Evolutionary conservation across 1,140 invertebrate genomes (phyloP).

Genomic region (Amyelois transitella): DNA sequence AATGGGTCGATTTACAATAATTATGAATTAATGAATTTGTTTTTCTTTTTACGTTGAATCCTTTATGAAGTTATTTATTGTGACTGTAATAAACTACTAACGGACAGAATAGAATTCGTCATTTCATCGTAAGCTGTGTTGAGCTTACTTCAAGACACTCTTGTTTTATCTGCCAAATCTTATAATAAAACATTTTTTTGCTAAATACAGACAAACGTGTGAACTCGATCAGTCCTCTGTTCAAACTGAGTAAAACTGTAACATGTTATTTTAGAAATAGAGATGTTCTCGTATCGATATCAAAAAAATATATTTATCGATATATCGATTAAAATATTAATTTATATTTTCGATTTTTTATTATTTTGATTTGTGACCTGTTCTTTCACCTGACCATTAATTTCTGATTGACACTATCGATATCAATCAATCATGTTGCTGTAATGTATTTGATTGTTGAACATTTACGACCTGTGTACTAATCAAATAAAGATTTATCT

Average conservation of each 20-base stretch:
- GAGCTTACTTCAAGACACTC: no score
- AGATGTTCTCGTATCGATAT: neutral
- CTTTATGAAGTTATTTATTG: no score
- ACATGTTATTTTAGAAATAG: constrained; percentile 1
- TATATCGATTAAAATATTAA: neutral
- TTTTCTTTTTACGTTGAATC: no score
- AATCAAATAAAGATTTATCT: neutral
- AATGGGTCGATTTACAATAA: no score
- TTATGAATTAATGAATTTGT: no score
- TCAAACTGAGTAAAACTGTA: neutral
- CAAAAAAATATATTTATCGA: neutral
- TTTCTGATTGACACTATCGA: neutral
- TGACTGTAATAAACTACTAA: no score
- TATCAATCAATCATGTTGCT: neutral
- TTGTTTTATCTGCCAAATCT: neutral
- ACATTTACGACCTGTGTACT: neutral
- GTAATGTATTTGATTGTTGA: neutral
- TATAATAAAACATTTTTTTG: neutral
- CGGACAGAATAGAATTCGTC: no score
- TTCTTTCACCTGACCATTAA: no score
- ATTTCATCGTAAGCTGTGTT: no score
- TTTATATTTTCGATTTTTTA: no score
- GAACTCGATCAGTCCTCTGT: neutral
- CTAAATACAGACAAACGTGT: neutral
- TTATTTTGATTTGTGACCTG: no score